Conservation (phyloP, 2,113 vertebrate genomes). For the Odocoileus hemionus region DNA sequence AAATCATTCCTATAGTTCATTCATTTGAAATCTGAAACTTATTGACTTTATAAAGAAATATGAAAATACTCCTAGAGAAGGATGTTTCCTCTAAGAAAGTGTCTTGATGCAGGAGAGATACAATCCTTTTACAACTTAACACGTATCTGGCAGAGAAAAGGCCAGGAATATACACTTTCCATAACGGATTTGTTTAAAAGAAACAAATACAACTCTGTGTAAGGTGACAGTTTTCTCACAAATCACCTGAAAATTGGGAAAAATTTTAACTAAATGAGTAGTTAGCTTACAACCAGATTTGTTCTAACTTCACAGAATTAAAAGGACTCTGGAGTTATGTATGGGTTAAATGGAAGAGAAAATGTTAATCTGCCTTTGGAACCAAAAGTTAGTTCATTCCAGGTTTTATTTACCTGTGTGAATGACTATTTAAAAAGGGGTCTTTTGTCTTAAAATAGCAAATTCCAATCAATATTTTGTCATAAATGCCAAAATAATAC, state of each 20-base stretch:
- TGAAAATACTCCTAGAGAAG: not conserved
- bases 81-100: not conserved
- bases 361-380: not conserved
- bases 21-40: not conserved
- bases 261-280: not conserved
- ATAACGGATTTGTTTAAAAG: not conserved
- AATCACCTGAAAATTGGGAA: not conserved
- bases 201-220: not conserved
- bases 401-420: not conserved
- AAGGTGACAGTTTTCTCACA: not conserved
- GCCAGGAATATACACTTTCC: not conserved
- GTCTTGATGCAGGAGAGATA: not conserved
- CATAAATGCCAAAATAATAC: not conserved
- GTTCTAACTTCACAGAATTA: not conserved
- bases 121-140: not conserved
- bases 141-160: not conserved
- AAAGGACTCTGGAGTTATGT: not conserved
- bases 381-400: not conserved
- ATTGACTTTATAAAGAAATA: not conserved
- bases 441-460: not conserved
- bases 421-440: not conserved
- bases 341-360: not conserved
- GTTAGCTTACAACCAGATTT: not conserved
- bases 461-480: not conserved
- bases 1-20: not conserved